These are phyloP conservation scores for Cyanistes caeruleus DNA, from an alignment of 2,113 vertebrate genomes.

Conservation along the genomic window DNA sequence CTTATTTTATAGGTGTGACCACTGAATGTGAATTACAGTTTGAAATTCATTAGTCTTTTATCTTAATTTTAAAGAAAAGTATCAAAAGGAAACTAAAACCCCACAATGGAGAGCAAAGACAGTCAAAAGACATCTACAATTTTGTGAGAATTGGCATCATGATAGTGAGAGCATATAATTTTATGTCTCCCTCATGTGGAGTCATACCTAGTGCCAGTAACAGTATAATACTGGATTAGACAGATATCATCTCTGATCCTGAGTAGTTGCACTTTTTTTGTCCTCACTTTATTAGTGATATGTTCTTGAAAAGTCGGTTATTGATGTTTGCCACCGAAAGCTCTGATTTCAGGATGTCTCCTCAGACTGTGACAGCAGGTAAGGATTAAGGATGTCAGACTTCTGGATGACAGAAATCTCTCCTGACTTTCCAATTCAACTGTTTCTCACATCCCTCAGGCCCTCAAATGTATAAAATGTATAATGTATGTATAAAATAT, in stretches of 20 bases:
- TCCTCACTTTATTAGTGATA: background rate
- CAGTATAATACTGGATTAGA: background rate
- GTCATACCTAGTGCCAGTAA: background rate
- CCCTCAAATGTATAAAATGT: background rate
- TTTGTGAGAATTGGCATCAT: background rate
- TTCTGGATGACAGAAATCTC: background rate
- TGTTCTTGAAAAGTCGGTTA: background rate
- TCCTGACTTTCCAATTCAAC: background rate
- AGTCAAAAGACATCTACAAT: background rate
- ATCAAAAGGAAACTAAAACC: background rate
- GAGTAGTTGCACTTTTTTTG: background rate
- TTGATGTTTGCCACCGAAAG: background rate
- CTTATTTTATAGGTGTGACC: background rate
- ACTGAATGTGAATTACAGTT: background rate
- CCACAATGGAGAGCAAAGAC: background rate
- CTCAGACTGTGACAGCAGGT: background rate
- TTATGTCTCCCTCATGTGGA: background rate
- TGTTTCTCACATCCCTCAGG: background rate
- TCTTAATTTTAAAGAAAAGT: background rate
- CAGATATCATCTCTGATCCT: background rate
- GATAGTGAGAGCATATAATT: background rate
- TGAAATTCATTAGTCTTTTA: background rate
- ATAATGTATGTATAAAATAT: too few relatives aligned
- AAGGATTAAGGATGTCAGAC: background rate
- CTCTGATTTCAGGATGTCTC: background rate